phyloP scores from a whole-genome alignment of 2,113 vertebrate species.

The Chamaetylas fuelleborni region DNA sequence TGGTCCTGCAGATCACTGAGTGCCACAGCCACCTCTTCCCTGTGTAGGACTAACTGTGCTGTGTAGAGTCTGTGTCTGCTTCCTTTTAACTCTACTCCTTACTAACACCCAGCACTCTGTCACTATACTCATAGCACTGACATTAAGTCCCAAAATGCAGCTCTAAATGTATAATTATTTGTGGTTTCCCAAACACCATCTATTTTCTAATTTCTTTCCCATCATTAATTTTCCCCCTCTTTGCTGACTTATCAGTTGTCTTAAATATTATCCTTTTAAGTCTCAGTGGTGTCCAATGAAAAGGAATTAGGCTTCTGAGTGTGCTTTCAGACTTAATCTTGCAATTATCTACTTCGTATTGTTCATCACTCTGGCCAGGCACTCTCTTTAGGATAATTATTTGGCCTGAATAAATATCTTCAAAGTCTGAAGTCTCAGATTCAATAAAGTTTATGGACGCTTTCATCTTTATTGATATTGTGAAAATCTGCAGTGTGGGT shows the following conservation, averaged over 20 bases:
- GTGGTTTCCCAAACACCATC: not conserved
- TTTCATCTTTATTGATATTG: not conserved
- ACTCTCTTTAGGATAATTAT: not conserved
- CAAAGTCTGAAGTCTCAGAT: not conserved
- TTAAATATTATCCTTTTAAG: not conserved
- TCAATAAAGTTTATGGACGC: not conserved
- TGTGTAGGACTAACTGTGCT: fast-evolving
- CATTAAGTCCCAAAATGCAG: not conserved
- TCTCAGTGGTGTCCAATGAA: not conserved
- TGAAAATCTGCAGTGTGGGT: not conserved
- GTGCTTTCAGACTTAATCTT: not conserved
- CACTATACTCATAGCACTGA: not conserved
- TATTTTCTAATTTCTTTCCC: not conserved
- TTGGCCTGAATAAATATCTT: not conserved
- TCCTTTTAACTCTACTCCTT: not conserved
- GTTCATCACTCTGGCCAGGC: not conserved
- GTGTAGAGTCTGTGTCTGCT: not conserved
- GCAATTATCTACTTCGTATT: not conserved
- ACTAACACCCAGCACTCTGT: not conserved
- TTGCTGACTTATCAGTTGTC: not conserved
- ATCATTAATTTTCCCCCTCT: not conserved
- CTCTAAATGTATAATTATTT: not conserved
- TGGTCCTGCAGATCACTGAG: not conserved
- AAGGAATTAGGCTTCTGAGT: not conserved
- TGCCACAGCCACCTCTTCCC: not conserved